These are phyloP conservation scores for Microcebus murinus DNA, from an alignment of 2,113 vertebrate species.

Conservation along the genomic window DNA sequence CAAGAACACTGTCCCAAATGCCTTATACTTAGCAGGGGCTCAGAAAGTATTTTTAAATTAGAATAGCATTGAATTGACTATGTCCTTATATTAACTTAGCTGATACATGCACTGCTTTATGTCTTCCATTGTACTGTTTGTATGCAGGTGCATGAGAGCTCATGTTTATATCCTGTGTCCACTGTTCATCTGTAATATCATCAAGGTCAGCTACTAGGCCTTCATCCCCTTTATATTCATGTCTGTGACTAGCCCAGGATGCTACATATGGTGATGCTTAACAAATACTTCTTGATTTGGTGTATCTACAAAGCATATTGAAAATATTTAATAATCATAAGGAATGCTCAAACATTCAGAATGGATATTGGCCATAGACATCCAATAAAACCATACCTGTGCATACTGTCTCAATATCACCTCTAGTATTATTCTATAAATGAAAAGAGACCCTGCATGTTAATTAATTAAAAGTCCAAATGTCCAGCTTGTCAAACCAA, in stretches of 20 bases:
- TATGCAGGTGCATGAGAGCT: background rate
- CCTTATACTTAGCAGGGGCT: background rate
- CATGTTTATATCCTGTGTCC: background rate
- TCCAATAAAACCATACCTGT: background rate
- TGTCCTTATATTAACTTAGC: background rate
- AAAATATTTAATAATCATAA: background rate
- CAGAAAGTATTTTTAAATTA: background rate
- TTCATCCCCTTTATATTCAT: background rate
- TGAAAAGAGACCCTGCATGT: background rate
- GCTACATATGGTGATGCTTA: background rate
- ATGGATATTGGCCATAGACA: background rate
- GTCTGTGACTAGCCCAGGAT: background rate
- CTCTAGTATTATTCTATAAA: background rate
- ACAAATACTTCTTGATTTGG: background rate
- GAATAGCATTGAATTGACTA: background rate
- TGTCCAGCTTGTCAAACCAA: background rate
- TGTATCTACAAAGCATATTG: background rate
- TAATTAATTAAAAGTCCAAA: background rate
- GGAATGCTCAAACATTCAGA: background rate
- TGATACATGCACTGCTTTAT: background rate
- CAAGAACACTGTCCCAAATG: background rate
- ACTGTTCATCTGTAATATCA: background rate
- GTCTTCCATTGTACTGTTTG: background rate
- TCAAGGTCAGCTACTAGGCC: background rate
- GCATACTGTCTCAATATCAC: background rate